Evolutionary conservation across 2,113 vertebrate species (phyloP).

Genomic region (Ursus arctos): DNA sequence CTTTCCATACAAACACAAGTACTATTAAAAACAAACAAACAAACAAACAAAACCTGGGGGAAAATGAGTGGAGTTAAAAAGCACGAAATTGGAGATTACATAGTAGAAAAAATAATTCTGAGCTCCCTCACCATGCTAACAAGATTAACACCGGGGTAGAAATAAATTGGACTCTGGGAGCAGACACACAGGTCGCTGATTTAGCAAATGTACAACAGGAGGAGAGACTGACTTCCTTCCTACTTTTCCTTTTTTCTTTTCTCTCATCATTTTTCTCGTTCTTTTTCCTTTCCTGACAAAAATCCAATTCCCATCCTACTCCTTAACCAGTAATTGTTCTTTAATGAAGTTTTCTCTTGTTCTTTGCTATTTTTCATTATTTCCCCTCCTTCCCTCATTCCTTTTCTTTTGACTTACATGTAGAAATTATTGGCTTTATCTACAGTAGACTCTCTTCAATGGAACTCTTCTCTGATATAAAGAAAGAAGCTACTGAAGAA

Average conservation of each 20-base stretch:
- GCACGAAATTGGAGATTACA: not conserved
- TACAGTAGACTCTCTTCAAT: not conserved
- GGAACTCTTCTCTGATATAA: not conserved
- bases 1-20: not conserved
- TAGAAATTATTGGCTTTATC: not conserved
- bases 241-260: not conserved
- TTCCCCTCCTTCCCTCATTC: not conserved
- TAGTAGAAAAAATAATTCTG: not conserved
- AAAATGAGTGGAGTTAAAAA: not conserved
- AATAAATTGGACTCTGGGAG: not conserved
- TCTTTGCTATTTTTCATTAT: not conserved
- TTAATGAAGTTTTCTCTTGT: not conserved
- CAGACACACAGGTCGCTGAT: not conserved
- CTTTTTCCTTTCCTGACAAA: too few relatives aligned
- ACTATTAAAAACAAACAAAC: not conserved
- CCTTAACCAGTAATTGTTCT: not conserved
- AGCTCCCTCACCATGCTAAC: not conserved
- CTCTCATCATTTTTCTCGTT: not conserved
- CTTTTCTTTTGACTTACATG: not conserved
- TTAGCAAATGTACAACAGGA: rapidly evolving
- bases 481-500: not conserved
- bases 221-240: too few relatives aligned
- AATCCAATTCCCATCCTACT: too few relatives aligned
- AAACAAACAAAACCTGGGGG: not conserved
- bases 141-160: not conserved